Conservation (phyloP, 2,113 vertebrate species). For the rabbit (Oryctolagus cuniculus) region mOryCun1.1 NC_091445.1:55022501-55023000, state of each 20-base stretch:
- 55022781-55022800: constrained; percentile 67
- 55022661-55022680: neutral
- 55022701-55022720: neutral
- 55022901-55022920: constrained; percentile 69
- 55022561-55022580: neutral
- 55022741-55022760: constrained; percentile 51
- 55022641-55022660: accelerated
- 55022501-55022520: neutral
- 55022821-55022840: constrained; percentile 71
- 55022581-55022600: neutral
- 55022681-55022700: neutral
- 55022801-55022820: constrained; percentile 73
- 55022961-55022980: constrained; percentile 45
- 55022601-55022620: neutral
- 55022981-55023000: constrained; percentile 59
- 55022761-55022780: constrained; percentile 79
- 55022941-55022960: constrained; percentile 12
- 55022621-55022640: neutral
- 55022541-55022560: neutral
- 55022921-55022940: constrained; percentile 57
- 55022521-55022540: neutral
- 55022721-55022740: constrained; percentile 22
- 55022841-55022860: constrained; percentile 63
- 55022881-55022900: constrained; percentile 67
- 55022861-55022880: constrained; percentile 69